These are phyloP conservation scores for Motacilla tschutschensis DNA, from an alignment of 2,113 vertebrate genomes.

Conservation along the genomic window DNA sequence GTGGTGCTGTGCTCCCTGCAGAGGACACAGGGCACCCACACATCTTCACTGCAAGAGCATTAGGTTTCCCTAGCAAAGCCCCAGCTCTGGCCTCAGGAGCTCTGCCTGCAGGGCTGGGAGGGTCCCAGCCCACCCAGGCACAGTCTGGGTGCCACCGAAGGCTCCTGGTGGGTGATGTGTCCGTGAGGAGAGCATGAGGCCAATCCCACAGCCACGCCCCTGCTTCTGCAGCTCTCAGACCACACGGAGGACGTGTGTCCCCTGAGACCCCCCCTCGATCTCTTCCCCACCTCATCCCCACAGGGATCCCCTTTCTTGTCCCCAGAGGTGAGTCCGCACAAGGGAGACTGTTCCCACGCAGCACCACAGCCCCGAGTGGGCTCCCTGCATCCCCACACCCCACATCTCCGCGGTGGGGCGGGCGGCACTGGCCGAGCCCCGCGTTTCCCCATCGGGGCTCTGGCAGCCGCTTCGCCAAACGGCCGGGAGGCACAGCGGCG, in stretches of 20 bases:
- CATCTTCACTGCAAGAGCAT: fast-evolving
- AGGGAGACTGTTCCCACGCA: not conserved
- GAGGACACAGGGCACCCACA: not conserved
- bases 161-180: fast-evolving
- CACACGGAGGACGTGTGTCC: not conserved
- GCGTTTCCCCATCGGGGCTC: not conserved
- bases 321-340: fast-evolving
- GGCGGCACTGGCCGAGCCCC: fast-evolving
- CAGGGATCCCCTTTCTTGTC: not conserved
- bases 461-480: not conserved
- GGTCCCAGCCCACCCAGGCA: not conserved
- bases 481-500: not conserved
- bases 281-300: not conserved
- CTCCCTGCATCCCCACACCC: too few species aligned
- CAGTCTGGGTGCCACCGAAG: not conserved
- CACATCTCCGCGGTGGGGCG: too few species aligned
- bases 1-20: not conserved
- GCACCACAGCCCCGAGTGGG: not conserved
- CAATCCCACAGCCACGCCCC: fast-evolving
- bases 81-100: not conserved
- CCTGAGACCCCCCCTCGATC: fast-evolving
- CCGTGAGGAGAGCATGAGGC: fast-evolving
- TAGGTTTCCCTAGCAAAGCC: not conserved
- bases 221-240: not conserved
- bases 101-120: not conserved